These are phyloP conservation scores for Pyrocephalus nanus DNA, from an alignment of 2,797 vertebrate genomes.

Conservation along the genomic window DNA sequence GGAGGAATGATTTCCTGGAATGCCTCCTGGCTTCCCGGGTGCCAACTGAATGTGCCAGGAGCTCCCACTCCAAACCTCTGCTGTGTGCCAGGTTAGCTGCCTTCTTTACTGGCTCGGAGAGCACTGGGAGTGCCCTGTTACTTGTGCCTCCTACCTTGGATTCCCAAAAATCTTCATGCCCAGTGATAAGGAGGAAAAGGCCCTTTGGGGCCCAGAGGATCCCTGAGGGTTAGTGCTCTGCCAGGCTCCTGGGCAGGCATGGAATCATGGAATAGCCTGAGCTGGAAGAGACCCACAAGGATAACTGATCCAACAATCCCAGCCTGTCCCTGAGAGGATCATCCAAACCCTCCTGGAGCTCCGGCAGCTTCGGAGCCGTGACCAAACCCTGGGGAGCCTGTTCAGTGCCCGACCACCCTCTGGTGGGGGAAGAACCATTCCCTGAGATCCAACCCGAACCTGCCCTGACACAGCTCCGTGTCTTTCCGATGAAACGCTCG, in stretches of 20 bases:
- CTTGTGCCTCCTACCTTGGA: background rate
- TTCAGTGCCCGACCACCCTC: background rate
- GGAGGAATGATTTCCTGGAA: background rate
- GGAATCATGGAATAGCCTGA: background rate
- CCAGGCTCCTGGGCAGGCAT: background rate
- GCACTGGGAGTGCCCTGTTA: accelerated
- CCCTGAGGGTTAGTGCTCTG: background rate
- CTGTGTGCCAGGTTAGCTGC: background rate
- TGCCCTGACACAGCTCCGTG: too few species aligned
- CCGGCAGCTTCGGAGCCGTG: background rate
- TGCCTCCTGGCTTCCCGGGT: background rate
- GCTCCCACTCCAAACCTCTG: background rate
- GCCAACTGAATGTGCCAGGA: accelerated
- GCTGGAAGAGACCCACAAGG: background rate
- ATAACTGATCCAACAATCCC: background rate
- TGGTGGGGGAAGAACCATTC: background rate
- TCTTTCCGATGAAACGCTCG: accelerated
- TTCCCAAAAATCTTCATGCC: background rate
- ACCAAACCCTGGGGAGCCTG: background rate
- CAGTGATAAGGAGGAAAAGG: accelerated
- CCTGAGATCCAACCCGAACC: background rate
- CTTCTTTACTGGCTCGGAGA: accelerated
- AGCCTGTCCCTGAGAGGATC: background rate
- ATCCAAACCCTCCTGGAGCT: background rate
- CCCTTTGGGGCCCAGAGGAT: background rate